Conservation (phyloP, 2,797 vertebrate genomes). For the Syngnathus rostellatus region DNA sequence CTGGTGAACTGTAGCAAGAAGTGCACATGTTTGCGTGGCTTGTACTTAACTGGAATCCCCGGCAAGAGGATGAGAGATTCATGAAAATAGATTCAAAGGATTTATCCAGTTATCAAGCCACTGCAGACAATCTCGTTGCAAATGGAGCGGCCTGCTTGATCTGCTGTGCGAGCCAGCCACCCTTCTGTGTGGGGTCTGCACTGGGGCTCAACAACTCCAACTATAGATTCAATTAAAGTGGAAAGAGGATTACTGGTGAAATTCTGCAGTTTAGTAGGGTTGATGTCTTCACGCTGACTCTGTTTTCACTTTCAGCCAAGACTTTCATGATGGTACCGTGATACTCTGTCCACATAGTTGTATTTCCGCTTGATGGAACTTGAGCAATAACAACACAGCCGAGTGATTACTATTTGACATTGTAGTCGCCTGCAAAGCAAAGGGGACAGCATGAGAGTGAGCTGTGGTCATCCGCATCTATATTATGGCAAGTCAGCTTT, state of each 20-base stretch:
- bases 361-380: slow-evolving; percentile 19
- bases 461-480: not conserved
- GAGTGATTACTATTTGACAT: not conserved
- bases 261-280: slow-evolving; percentile 26
- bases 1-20: slow-evolving; percentile 20
- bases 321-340: slow-evolving; percentile 16
- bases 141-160: slow-evolving; percentile 15
- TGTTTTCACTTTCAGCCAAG: slow-evolving; percentile 22
- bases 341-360: slow-evolving; percentile 10
- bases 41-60: slow-evolving; percentile 30
- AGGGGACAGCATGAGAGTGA: not conserved
- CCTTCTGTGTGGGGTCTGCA: slow-evolving; percentile 22
- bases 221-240: slow-evolving; percentile 55
- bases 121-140: slow-evolving; percentile 56
- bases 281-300: slow-evolving; percentile 22
- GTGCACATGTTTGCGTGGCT: slow-evolving; percentile 10
- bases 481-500: not conserved
- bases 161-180: slow-evolving; percentile 20
- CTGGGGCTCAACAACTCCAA: slow-evolving; percentile 34
- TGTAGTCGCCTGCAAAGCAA: not conserved
- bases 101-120: slow-evolving; percentile 66
- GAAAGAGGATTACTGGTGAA: slow-evolving; percentile 52
- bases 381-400: not conserved
- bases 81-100: slow-evolving; percentile 68
- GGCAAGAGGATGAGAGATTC: slow-evolving; percentile 53